Base-by-base conservation (phyloP, 2,113 vertebrate species). In the Phocoena phocoena region DNA sequence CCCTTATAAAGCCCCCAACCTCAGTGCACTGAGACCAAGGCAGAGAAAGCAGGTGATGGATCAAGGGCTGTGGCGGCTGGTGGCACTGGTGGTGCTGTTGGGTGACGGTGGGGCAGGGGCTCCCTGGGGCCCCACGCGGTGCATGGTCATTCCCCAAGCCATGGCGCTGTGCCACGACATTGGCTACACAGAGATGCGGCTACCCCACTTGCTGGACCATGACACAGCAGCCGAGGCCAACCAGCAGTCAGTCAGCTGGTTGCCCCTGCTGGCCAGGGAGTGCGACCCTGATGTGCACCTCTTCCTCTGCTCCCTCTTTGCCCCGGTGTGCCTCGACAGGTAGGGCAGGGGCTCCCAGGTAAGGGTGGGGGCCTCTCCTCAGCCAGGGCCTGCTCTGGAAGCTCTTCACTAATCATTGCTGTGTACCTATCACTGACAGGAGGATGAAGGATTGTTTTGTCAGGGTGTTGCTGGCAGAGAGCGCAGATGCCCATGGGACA, bases 261-360 rank as follows among this genome's bases (percentile, higher is more conserved):
- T 99, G 98, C 99, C 99, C 38, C 98, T 99, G 74, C 98, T 99
- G 20, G 99, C 99, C 93, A 96, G 98, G 96, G 99, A 99, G 88
- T 99, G 99, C 94, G 99, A 99, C 88, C 99, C 99, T 0, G 98
- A 99, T 0, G 99, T 99, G n/a, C 97, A 98, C 93, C 99, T 99
- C 93, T 99, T 99, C 97, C 99, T 99, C 96, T 99, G 99, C 98
- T 99, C 99, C 14, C 99, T 99, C 73, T 99, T 99, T 88, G 99
- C 99, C n/a, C 99, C 98, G 0, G 98, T 99, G 96, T 99, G 99
- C 97, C 98, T 99, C 13, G 99, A 99, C 98, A 99, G 99, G 99
- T 99, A 99, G 99, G 98, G 44, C 23, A 31, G 36, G 73, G 33
- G 31, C 65, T 62, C 25, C 76, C 50, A 58, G 28, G 76, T 7